Percentiles rank a stretch among this genome's conserved stretches.
Evolutionary conservation across 35 echinoderm and acorn worm species (phyloP).

Genomic region (Ophioderma brevispina): DNA sequence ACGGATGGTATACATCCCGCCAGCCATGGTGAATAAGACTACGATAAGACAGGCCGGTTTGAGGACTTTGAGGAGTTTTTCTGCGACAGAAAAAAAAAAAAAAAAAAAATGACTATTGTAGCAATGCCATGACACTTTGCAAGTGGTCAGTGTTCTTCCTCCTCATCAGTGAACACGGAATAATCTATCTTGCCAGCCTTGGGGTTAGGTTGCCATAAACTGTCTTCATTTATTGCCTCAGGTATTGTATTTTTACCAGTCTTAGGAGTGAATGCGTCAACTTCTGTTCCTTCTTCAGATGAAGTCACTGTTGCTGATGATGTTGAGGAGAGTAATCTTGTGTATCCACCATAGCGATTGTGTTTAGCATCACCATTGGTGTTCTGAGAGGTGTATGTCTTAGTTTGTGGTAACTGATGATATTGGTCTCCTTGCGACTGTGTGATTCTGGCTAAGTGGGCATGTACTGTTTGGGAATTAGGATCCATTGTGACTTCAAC

Average conservation of each 20-base stretch:
- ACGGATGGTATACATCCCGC: constrained; percentile 30
- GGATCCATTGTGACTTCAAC: background rate
- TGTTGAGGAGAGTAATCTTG: background rate
- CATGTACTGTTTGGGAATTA: background rate
- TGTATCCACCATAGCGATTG: background rate
- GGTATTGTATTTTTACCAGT: background rate
- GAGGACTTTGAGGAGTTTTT: background rate
- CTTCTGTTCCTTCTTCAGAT: background rate
- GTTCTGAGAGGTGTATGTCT: background rate
- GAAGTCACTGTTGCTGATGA: background rate
- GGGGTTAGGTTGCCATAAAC: too few relatives aligned
- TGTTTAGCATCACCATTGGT: background rate
- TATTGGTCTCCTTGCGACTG: background rate
- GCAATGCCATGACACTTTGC: too few relatives aligned
- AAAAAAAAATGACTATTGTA: too few relatives aligned
- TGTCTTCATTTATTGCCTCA: too few relatives aligned
- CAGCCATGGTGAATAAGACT: constrained; percentile 30
- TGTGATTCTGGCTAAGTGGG: background rate
- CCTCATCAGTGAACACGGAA: too few relatives aligned
- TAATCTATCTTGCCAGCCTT: too few relatives aligned
- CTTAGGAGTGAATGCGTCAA: background rate
- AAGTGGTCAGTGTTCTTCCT: too few relatives aligned
- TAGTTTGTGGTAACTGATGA: background rate
- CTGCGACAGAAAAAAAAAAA: too few relatives aligned
- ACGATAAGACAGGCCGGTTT: constrained; percentile 13